Percentiles rank a stretch among this genome's conserved stretches.
Conservation (phyloP, 1,140 invertebrate species). For the Pseudoatta argentina region DNA sequence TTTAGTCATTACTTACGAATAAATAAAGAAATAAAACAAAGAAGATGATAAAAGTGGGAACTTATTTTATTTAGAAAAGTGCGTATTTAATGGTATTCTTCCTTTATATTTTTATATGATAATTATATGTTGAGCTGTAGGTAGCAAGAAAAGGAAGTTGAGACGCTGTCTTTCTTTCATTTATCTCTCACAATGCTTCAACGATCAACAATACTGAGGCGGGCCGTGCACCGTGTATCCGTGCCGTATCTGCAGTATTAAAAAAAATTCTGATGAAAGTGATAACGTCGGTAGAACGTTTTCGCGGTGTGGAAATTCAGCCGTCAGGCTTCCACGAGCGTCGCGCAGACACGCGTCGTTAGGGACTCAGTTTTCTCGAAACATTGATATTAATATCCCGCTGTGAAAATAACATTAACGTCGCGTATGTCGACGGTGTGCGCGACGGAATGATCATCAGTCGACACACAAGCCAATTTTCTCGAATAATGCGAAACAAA, state of each 20-base stretch:
- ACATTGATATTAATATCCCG: slow-evolving; percentile 49
- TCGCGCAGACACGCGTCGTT: slow-evolving; percentile 30
- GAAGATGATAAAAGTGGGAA: not conserved
- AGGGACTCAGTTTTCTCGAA: slow-evolving; percentile 34
- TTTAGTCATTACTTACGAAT: not conserved
- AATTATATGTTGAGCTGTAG: not conserved
- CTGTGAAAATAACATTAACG: slow-evolving; percentile 47
- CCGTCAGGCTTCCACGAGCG: not conserved
- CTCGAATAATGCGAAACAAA: slow-evolving; percentile 23
- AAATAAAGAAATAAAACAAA: not conserved
- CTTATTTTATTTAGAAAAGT: not conserved
- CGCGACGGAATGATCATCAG: slow-evolving; percentile 6
- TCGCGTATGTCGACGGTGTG: not conserved
- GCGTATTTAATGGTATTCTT: not conserved
- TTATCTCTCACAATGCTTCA: not conserved
- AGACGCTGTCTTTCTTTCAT: not conserved
- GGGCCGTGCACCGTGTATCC: not conserved
- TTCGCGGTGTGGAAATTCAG: slow-evolving; percentile 13
- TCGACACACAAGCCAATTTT: slow-evolving; percentile 23
- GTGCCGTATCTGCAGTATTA: slow-evolving; percentile 1
- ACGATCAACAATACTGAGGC: slow-evolving; percentile 23
- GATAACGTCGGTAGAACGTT: slow-evolving; percentile 39
- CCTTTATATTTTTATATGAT: slow-evolving; percentile 30
- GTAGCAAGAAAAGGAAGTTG: not conserved
- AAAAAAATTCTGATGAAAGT: slow-evolving; percentile 46